Base-by-base conservation (phyloP, 2,113 vertebrate species). In the Xyrauchen texanus region DNA sequence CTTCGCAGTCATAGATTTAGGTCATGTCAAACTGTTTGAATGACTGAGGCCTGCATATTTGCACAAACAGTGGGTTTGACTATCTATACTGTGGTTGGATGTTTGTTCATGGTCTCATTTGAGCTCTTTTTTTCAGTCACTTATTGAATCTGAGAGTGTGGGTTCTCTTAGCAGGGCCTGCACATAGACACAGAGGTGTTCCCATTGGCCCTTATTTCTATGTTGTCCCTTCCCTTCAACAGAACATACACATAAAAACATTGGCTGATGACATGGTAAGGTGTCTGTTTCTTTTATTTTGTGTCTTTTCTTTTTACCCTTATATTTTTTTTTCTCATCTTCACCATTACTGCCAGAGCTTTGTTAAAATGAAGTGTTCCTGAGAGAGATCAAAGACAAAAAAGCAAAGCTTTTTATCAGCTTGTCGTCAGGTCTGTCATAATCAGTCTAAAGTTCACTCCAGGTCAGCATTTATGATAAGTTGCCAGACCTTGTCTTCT, bases 231-330 rank as follows among this genome's bases (percentile, higher is more conserved):
- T 95, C 92, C 90, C 92, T 95, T 93, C 91, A 94, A 94, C 98
- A 98, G 97, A 99, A 98, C 91, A 96, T 98, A 94, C 95, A 98
- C 90, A 98, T 98, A 91, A 99, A 98, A 98, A 98, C 97, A 94
- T 95, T 99, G 97, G 97, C 97, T 93, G 97, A 98, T 93, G 97
- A 99, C 92, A 93, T 99, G 97, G 97, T 99, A 99, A 99, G 97
- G 93, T 92, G 91, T 89, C 91, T 85, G 21, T 34, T 64, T 57
- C 58, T 82, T 77, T 84, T 45, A 82, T 84, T 91, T 91, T 47
- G 84, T 86, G 89, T 90, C 77, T 72, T 65, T 88, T 34, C 21
- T 79, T 88, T 81, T 62, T 85, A 87, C 78, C 44, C 77, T 60
- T 9, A 34, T 68, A 4, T 15, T 13, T 45, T 34, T 58, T 76